phyloP scores from a whole-genome alignment of 2,113 vertebrate species.

The Megaceryle torquata region DNA sequence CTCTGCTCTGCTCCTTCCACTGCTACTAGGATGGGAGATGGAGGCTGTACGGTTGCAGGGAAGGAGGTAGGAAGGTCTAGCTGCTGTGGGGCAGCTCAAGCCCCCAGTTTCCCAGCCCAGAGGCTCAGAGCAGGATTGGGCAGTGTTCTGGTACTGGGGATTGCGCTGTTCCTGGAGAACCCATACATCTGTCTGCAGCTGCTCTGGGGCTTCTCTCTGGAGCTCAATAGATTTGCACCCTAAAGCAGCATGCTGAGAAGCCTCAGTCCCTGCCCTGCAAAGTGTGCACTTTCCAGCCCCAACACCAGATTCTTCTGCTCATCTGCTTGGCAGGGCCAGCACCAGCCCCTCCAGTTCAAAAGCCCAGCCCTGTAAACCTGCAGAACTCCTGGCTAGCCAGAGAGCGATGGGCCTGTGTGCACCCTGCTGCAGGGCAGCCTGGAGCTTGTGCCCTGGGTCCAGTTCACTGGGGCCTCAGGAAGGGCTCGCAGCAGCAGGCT shows the following conservation, averaged over 20 bases:
- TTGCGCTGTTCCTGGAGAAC: background rate
- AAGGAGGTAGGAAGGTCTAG: background rate
- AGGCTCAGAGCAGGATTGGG: background rate
- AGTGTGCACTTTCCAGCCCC: rapidly evolving
- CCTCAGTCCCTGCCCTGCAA: background rate
- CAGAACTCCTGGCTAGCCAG: rapidly evolving
- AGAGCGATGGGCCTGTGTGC: background rate
- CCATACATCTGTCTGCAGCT: background rate
- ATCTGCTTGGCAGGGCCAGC: background rate
- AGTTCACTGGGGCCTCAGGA: background rate
- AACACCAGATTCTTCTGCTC: background rate
- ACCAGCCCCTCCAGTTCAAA: background rate
- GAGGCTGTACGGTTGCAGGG: background rate
- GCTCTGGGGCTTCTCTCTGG: background rate
- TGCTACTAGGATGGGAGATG: background rate
- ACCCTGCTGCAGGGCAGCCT: background rate
- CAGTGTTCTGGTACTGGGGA: background rate
- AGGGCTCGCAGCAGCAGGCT: background rate
- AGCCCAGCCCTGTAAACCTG: background rate
- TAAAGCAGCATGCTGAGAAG: background rate
- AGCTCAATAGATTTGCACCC: background rate
- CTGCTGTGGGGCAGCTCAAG: background rate
- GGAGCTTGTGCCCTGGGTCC: background rate
- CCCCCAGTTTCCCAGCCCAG: background rate
- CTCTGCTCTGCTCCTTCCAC: background rate